Conservation (phyloP, 1,140 invertebrate species). For the Euwallacea similis region DNA sequence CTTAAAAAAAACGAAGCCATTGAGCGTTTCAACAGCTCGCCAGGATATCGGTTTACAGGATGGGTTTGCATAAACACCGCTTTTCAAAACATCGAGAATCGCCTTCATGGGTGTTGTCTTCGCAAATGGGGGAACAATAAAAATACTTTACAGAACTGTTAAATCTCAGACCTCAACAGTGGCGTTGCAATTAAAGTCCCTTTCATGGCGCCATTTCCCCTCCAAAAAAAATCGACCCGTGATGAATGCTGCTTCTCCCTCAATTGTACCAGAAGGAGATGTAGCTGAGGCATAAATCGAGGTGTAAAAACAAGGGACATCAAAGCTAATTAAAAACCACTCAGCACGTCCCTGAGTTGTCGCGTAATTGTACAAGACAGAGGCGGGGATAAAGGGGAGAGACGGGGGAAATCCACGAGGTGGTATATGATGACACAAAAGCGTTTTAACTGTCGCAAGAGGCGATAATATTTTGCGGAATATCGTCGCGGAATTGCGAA, state of each 20-base stretch:
- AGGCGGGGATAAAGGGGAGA: conserved; percentile 16
- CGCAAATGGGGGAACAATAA: conserved; percentile 29
- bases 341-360: conserved; percentile 4
- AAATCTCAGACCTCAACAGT: not conserved
- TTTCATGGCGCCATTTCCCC: not conserved
- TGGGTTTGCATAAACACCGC: conserved; percentile 21
- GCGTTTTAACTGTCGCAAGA: conserved; percentile 31
- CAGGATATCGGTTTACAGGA: conserved; percentile 17
- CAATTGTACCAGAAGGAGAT: not conserved
- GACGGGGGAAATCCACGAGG: conserved; percentile 6
- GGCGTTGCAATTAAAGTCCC: not conserved
- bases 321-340: not conserved
- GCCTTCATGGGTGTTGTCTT: conserved; percentile 29
- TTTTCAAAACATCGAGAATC: conserved; percentile 15
- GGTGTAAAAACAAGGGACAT: too few relatives aligned
- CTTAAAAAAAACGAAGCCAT: not conserved
- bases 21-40: conserved; percentile 13
- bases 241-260: not conserved
- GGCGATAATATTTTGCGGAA: conserved; percentile 33
- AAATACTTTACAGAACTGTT: conserved; percentile 23
- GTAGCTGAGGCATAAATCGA: not conserved
- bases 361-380: conserved; percentile 16
- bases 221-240: not conserved
- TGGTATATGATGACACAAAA: conserved; percentile 34
- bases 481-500: conserved; percentile 11